Conservation (phyloP, 2,888 invertebrate species). For the Bellardia pandia region DNA sequence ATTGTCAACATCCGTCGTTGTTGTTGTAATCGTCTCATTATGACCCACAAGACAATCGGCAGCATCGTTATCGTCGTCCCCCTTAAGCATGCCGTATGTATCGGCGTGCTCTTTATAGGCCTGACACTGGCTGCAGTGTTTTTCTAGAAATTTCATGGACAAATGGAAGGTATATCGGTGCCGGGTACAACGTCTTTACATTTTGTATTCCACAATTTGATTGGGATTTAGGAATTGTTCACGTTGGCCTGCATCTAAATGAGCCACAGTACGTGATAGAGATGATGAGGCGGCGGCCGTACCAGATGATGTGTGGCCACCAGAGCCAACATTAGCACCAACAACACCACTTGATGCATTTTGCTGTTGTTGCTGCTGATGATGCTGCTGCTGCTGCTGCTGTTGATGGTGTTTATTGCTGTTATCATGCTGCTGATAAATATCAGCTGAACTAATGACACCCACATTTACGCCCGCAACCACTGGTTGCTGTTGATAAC, state of each 20-base stretch:
- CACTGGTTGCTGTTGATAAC: constrained; percentile 81
- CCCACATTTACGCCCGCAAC: constrained; percentile 82
- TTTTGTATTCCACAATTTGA: constrained; percentile 84
- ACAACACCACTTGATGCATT: constrained; percentile 59
- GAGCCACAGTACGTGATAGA: constrained; percentile 83
- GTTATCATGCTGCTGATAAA: constrained; percentile 79
- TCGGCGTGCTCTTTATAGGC: constrained; percentile 75
- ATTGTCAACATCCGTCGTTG: constrained; percentile 46
- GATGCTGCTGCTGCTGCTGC: constrained; percentile 61
- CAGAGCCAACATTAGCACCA: constrained; percentile 17
- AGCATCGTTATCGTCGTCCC: constrained; percentile 63
- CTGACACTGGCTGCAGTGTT: constrained; percentile 81
- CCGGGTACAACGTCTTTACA: constrained; percentile 84
- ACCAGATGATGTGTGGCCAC: constrained; percentile 38
- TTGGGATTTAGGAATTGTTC: constrained; percentile 84
- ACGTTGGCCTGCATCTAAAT: constrained; percentile 83
- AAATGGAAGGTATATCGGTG: constrained; percentile 83
- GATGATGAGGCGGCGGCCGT: constrained; percentile 76
- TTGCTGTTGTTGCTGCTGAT: constrained; percentile 59
- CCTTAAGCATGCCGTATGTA: constrained; percentile 51
- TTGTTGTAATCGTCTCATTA: constrained; percentile 53
- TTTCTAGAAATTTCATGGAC: constrained; percentile 83
- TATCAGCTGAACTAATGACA: constrained; percentile 81
- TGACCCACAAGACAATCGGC: constrained; percentile 65
- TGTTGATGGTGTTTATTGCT: constrained; percentile 69